A percentile compares a stretch with the other conserved stretches of the same genome.
phyloP scores from a whole-genome alignment of 2,797 vertebrate genomes.

The Notamacropus eugenii region DNA sequence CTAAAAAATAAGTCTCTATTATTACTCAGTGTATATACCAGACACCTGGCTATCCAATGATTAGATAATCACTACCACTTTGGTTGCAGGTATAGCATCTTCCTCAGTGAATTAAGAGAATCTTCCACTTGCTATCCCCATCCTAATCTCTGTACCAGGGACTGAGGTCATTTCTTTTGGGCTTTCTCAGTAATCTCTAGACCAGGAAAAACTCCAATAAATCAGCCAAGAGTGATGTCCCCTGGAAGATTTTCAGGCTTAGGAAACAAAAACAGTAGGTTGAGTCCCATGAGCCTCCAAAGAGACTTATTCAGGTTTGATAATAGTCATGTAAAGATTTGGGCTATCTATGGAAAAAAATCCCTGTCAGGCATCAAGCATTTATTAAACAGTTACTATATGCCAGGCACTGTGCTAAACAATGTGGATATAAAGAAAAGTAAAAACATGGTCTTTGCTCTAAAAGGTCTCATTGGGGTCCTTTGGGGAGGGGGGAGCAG shows the following conservation, averaged over 20 bases:
- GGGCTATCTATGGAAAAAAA: too few relatives aligned
- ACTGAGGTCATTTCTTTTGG: background rate
- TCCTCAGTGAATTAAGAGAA: background rate
- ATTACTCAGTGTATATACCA: background rate
- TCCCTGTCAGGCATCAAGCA: too few relatives aligned
- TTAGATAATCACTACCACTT: background rate
- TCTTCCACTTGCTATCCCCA: background rate
- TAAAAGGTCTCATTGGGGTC: too few relatives aligned
- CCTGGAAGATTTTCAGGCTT: background rate
- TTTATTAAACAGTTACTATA: too few relatives aligned
- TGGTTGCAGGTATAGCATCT: background rate
- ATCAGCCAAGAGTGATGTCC: background rate
- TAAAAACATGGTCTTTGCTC: too few relatives aligned
- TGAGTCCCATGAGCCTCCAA: too few relatives aligned
- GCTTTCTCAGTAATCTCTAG: background rate
- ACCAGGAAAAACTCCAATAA: background rate
- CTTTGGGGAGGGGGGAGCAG: too few relatives aligned
- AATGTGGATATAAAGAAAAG: too few relatives aligned
- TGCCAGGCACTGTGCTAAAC: too few relatives aligned
- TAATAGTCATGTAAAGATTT: too few relatives aligned
- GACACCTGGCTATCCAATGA: background rate
- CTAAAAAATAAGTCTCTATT: background rate
- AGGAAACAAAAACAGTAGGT: too few relatives aligned
- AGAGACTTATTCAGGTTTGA: too few relatives aligned
- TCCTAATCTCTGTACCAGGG: background rate